A percentile compares a stretch with the other conserved stretches of the same genome.
Evolutionary conservation across 2,113 vertebrate species (phyloP).

Genomic region (Patagioenas fasciata): DNA sequence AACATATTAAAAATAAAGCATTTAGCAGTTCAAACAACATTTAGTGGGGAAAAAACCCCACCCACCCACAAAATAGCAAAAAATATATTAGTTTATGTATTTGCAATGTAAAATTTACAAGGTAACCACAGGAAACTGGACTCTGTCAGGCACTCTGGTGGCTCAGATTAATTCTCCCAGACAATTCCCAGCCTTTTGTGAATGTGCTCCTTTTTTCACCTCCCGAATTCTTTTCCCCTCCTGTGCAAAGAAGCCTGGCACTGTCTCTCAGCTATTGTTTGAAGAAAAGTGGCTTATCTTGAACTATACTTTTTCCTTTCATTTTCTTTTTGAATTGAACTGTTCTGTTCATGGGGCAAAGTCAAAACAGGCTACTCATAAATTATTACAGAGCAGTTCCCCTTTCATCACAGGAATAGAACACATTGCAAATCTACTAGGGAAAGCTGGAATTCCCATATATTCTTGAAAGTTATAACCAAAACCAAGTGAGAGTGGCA

Average conservation of each 20-base stretch:
- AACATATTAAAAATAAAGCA: neutral
- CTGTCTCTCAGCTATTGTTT: constrained; percentile 56
- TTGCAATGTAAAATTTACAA: neutral
- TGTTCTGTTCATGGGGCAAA: neutral
- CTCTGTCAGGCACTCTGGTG: neutral
- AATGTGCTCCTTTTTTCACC: constrained; percentile 5
- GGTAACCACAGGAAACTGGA: neutral
- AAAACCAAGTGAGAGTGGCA: neutral
- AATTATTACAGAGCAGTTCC: constrained; percentile 10
- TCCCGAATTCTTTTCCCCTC: constrained; percentile 24
- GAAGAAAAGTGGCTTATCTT: constrained; percentile 55
- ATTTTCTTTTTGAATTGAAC: constrained; percentile 57
- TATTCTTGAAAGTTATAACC: neutral
- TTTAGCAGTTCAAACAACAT: neutral
- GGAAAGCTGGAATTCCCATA: neutral
- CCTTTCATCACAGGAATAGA: constrained; percentile 1
- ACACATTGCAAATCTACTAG: neutral
- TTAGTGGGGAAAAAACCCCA: neutral
- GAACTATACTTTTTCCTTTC: constrained; percentile 53
- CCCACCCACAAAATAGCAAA: neutral
- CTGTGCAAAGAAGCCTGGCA: constrained; percentile 39
- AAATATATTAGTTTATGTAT: neutral
- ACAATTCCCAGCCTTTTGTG: constrained; percentile 23
- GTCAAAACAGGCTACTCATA: constrained; percentile 26
- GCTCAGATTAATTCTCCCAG: neutral